Evolutionary conservation across 2,113 vertebrate species (phyloP).

Genomic region (Acanthochromis polyacanthus): DNA sequence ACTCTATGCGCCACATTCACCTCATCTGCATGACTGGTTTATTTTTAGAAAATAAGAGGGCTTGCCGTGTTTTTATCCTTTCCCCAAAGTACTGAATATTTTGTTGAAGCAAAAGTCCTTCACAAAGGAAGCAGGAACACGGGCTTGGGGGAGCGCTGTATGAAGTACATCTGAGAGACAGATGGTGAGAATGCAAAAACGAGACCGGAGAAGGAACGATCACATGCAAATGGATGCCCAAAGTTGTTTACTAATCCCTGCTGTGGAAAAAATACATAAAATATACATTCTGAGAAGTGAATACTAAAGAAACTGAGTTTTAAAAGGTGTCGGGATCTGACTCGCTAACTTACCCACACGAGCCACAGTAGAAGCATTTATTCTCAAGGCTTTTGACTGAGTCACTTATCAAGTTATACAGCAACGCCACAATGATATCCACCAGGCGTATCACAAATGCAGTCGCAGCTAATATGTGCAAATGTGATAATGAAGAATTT

Average conservation of each 20-base stretch:
- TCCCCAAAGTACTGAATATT: conserved; percentile 48
- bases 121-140: conserved; percentile 45
- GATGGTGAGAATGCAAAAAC: conserved; percentile 62
- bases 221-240: conserved; percentile 52
- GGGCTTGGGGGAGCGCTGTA: conserved; percentile 43
- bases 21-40: conserved; percentile 24
- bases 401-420: background rate
- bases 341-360: background rate
- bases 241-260: conserved; percentile 61
- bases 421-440: background rate
- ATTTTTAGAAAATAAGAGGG: conserved; percentile 52
- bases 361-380: background rate
- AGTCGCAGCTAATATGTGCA: background rate
- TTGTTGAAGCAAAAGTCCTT: conserved; percentile 65
- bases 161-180: conserved; percentile 64
- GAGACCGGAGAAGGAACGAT: conserved; percentile 32
- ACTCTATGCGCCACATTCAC: conserved; percentile 8
- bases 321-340: conserved; percentile 31
- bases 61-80: conserved; percentile 10
- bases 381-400: conserved; percentile 18
- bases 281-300: conserved; percentile 29
- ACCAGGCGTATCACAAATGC: too few relatives aligned
- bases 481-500: background rate
- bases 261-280: conserved; percentile 18
- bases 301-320: conserved; percentile 39